Evolutionary conservation across 1,140 invertebrate genomes (phyloP).

Genomic region (Euglossa dilemma): DNA sequence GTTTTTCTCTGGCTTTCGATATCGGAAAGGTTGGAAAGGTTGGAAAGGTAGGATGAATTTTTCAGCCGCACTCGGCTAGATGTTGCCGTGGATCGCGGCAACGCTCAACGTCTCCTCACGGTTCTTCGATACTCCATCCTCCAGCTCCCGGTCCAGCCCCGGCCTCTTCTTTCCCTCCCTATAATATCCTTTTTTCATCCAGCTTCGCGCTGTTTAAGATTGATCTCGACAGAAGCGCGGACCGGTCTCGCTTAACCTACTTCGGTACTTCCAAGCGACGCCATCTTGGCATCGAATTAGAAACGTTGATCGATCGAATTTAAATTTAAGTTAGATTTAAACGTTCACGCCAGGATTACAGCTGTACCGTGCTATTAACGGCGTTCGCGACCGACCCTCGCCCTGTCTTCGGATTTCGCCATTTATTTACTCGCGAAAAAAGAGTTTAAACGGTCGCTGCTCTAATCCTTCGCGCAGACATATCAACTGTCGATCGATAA

Average conservation of each 20-base stretch:
- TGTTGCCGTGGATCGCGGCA: not conserved
- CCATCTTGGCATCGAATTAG: not conserved
- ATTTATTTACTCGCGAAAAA: too few species aligned
- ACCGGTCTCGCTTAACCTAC: not conserved
- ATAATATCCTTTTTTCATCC: not conserved
- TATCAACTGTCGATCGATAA: too few species aligned
- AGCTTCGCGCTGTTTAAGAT: not conserved
- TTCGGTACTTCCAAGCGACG: not conserved
- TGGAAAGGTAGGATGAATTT: conserved; percentile 10
- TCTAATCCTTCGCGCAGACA: too few species aligned
- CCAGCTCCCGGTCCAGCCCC: too few species aligned
- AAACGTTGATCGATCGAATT: conserved; percentile 11
- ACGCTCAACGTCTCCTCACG: not conserved
- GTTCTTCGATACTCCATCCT: not conserved
- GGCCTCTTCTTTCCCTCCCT: too few species aligned
- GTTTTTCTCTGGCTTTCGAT: not conserved
- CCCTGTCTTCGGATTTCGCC: too few species aligned
- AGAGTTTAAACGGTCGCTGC: too few species aligned
- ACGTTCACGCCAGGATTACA: not conserved
- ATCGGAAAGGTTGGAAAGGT: not conserved
- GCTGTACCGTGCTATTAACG: not conserved
- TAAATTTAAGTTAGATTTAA: conserved; percentile 5
- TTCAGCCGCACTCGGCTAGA: not conserved
- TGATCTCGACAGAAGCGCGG: not conserved
- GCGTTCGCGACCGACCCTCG: not conserved